Evolutionary conservation across 2,888 invertebrate genomes (phyloP).

Genomic region (Nysson spinosus): DNA sequence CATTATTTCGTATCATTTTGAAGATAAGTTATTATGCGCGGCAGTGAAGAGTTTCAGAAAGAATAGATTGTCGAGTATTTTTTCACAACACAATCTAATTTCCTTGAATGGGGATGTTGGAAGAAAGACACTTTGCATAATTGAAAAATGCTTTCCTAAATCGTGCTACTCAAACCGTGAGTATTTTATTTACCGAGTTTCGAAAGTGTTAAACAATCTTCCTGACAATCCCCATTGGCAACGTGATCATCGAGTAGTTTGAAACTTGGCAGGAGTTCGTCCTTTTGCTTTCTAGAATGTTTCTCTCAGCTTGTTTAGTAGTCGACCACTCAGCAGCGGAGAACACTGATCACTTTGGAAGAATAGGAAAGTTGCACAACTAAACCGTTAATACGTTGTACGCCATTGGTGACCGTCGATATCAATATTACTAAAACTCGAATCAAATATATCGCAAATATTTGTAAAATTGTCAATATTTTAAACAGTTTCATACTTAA

Average conservation of each 20-base stretch:
- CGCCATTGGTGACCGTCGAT: no score
- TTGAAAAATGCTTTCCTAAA: conserved; percentile 44
- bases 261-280: conserved; percentile 30
- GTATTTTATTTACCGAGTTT: conserved; percentile 64
- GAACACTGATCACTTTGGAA: conserved; percentile 20
- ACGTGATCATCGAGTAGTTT: conserved; percentile 60
- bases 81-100: no score
- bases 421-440: no score
- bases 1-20: no score
- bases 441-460: no score
- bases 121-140: conserved; percentile 3
- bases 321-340: conserved; percentile 25
- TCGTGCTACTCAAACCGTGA: conserved; percentile 42
- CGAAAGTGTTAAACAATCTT: conserved; percentile 66
- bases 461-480: no score
- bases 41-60: no score
- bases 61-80: no score
- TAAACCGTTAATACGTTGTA: no score
- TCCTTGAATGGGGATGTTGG: background rate
- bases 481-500: no score
- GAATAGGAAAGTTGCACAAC: conserved; percentile 8
- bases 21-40: no score
- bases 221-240: conserved; percentile 60
- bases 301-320: conserved; percentile 9
- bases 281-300: conserved; percentile 24